Base-by-base conservation (phyloP, 1,140 invertebrate species). In the Drosophila tropicalis region DNA sequence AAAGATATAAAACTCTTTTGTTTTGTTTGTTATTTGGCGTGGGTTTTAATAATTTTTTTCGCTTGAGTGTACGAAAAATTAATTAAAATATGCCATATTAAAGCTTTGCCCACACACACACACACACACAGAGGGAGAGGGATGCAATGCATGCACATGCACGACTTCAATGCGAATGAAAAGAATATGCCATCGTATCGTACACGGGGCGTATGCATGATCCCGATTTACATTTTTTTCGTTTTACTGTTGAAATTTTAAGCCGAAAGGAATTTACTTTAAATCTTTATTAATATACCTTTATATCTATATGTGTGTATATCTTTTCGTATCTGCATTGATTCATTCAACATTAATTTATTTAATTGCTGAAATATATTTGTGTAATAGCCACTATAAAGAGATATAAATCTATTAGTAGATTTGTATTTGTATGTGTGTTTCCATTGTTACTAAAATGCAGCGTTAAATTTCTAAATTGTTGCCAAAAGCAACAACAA, bases 401-500 rank as follows among this genome's bases (percentile, higher is more conserved):
- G 15, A 47, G 44, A 17, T 17, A 19, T 9, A 47, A 7, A 47
- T 47, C 17, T 22, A 19, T 19, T 17, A 13, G 39, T 2, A 57
- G 44, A 47, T 51, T 12, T 19, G 0, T 22, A 22, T 51, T 1
- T 29, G 29, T 29, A 6, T 29, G 29, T 6, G 29, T 29, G 29
- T 29, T 51, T 51, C 67, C 58, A 67, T 57, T 70, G 76, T 60
- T 60, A 75, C 67, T 63, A 62, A 86, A 86, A 86, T 86, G 70
- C 84, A 87, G 83, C 84, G 84, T 83, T 89, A 89, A 87, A 87
- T 87, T 89, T 89, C 72, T 83, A 87, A 87, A 87, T 89, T 89
- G 83, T 87, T 87, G 87, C 36, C 63, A 63, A 39, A 39, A 39
- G 39, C 57, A 64, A 64, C 60, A 61, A 72, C 72, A 63, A 68